These are phyloP conservation scores for Anarrhichthys ocellatus DNA, from an alignment of 2,113 vertebrate species.

Conservation along the genomic window DNA sequence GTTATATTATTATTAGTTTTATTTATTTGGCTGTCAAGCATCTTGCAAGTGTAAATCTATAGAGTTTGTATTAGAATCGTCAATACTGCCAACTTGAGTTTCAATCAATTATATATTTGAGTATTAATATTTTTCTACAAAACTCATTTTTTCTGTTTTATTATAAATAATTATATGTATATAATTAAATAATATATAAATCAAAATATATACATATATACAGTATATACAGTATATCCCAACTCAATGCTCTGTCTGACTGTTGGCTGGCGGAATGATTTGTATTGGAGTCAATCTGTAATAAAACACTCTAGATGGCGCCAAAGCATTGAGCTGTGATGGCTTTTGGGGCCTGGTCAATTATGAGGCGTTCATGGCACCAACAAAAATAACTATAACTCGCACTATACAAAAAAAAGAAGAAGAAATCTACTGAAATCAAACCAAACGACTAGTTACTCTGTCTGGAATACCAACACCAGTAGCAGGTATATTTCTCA, in stretches of 20 bases:
- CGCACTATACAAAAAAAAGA: background rate
- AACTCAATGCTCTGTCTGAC: background rate
- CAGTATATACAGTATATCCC: background rate
- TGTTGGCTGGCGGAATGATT: background rate
- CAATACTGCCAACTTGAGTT: background rate
- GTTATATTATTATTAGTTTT: no score
- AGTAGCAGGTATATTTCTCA: background rate
- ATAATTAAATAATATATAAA: no score
- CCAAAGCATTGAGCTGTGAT: constrained; percentile 29
- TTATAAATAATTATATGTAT: background rate
- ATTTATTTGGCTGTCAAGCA: no score
- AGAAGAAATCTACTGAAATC: background rate
- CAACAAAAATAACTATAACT: background rate
- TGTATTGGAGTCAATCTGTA: background rate
- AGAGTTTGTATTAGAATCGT: background rate
- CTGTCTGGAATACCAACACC: background rate
- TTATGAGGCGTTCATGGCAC: background rate
- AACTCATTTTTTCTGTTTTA: no score
- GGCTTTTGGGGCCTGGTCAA: background rate
- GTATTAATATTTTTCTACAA: no score
- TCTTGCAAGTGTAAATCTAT: no score
- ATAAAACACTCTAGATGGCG: constrained; percentile 55
- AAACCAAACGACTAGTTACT: background rate
- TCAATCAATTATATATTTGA: background rate
- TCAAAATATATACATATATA: no score